Evolutionary conservation across 2,888 invertebrate species (phyloP).

Genomic region (Salticus scenicus): DNA sequence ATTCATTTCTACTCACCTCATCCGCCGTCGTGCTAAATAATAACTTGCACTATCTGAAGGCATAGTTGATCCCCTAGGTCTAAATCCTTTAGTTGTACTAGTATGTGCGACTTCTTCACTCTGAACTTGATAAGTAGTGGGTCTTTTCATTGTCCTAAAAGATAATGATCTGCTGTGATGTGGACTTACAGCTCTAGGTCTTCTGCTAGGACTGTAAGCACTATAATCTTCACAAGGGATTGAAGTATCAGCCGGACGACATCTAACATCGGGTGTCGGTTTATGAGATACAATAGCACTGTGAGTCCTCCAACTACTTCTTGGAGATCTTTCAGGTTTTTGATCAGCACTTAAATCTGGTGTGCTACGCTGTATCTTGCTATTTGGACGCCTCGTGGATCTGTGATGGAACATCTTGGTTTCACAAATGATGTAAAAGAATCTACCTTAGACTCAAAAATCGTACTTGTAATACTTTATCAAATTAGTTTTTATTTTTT

Average conservation of each 20-base stretch:
- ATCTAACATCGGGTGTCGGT: background rate
- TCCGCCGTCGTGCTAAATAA: background rate
- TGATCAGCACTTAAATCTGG: background rate
- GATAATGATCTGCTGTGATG: slow-evolving; percentile 61
- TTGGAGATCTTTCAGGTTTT: background rate
- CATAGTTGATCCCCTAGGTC: slow-evolving; percentile 69
- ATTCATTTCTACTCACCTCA: background rate
- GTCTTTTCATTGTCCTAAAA: slow-evolving; percentile 63
- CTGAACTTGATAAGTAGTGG: slow-evolving; percentile 54
- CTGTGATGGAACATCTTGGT: background rate
- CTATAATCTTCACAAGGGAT: slow-evolving; percentile 35
- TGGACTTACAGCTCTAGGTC: slow-evolving; percentile 40
- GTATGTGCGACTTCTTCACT: slow-evolving; percentile 28
- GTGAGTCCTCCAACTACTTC: background rate
- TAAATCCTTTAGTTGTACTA: slow-evolving; percentile 22
- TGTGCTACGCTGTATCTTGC: background rate
- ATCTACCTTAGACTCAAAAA: too few species aligned
- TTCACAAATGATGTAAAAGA: too few species aligned
- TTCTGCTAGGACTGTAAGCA: slow-evolving; percentile 14
- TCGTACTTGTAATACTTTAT: too few species aligned
- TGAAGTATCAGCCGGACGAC: slow-evolving; percentile 7
- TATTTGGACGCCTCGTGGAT: background rate
- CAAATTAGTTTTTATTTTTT: too few species aligned
- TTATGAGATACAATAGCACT: background rate
- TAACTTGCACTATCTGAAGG: slow-evolving; percentile 52